Percentiles rank a stretch among this genome's conserved stretches.
phyloP scores from a whole-genome alignment of 2,113 vertebrate genomes.

The Cyphomyrus discorhynchus region DNA sequence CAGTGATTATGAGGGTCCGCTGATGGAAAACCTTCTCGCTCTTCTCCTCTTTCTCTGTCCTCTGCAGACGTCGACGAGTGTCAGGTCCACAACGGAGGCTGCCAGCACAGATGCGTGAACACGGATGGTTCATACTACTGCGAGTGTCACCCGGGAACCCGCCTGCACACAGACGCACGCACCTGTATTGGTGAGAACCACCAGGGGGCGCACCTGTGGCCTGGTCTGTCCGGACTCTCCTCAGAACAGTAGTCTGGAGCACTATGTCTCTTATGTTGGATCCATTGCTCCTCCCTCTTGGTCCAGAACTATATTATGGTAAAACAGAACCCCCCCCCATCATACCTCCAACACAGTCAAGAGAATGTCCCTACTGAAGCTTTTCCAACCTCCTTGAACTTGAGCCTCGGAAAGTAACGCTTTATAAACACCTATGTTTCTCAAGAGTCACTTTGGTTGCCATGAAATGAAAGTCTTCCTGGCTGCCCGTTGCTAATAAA shows the following conservation, averaged over 20 bases:
- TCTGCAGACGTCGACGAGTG: slow-evolving; percentile 85
- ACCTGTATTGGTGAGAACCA: slow-evolving; percentile 79
- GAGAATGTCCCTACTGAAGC: neutral
- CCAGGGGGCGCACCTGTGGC: neutral
- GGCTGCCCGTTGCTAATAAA: neutral
- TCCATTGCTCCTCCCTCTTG: neutral
- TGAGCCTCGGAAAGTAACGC: neutral
- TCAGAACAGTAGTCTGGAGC: neutral
- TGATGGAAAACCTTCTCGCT: neutral
- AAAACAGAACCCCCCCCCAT: neutral
- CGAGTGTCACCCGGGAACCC: slow-evolving; percentile 73
- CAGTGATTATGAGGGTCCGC: neutral
- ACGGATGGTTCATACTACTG: slow-evolving; percentile 81
- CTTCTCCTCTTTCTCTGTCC: slow-evolving; percentile 17
- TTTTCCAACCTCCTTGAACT: neutral
- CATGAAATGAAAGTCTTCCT: neutral
- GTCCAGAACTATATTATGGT: neutral
- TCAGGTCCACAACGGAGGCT: slow-evolving; percentile 84
- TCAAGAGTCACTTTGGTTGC: neutral
- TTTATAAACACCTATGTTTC: neutral
- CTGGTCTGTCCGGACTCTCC: neutral
- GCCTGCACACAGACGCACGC: slow-evolving; percentile 79
- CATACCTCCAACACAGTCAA: neutral
- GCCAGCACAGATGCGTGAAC: slow-evolving; percentile 90
- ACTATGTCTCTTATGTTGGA: neutral